phyloP scores from a whole-genome alignment of 1,140 invertebrate species.

The Sipha flava region DNA sequence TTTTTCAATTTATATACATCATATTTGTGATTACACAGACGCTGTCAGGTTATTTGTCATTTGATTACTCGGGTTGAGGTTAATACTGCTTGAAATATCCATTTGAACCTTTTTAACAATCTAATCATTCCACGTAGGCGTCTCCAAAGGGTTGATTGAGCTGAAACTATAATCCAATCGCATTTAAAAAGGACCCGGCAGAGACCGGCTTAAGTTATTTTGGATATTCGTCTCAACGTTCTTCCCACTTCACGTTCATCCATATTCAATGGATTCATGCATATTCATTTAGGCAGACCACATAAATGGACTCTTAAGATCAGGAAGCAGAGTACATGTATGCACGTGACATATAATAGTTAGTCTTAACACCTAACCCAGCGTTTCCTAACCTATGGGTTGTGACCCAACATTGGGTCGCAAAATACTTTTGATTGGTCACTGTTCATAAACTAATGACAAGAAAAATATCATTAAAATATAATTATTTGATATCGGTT shows the following conservation, averaged over 20 bases:
- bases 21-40: neutral
- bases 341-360: neutral
- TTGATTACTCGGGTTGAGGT: neutral
- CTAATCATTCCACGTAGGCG: neutral
- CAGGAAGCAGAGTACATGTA: neutral
- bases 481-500: too few relatives aligned
- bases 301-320: neutral
- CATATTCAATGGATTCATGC: constrained; percentile 5
- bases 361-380: neutral
- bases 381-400: too few relatives aligned
- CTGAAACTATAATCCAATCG: neutral
- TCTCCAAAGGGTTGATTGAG: constrained; percentile 7
- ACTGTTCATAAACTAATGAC: too few relatives aligned
- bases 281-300: neutral
- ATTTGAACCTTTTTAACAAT: neutral
- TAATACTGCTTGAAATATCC: neutral
- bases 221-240: neutral
- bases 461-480: too few relatives aligned
- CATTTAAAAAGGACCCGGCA: neutral
- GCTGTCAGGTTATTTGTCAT: neutral
- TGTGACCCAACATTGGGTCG: too few relatives aligned
- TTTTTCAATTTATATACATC: neutral
- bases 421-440: too few relatives aligned
- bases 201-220: neutral
- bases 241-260: neutral